phyloP scores from a whole-genome alignment of 2,113 vertebrate genomes.

The Phrynosoma blainvillii region DNA sequence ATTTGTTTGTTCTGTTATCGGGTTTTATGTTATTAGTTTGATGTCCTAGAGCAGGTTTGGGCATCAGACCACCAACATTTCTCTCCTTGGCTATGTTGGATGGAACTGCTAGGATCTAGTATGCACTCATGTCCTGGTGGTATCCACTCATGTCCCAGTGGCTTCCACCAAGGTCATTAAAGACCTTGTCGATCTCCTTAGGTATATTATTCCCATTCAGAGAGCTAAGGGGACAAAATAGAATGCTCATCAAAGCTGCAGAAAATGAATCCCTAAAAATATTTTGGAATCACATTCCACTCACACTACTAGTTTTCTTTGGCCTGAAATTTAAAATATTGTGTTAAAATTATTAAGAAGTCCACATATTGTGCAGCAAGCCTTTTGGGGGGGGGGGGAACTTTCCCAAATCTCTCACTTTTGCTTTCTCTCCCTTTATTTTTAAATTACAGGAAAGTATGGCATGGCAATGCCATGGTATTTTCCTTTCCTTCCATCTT shows the following conservation, averaged over 20 bases:
- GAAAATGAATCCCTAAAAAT: neutral
- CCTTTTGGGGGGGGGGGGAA: neutral
- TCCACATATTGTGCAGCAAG: neutral
- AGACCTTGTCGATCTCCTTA: neutral
- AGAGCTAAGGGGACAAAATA: neutral
- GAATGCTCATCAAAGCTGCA: neutral
- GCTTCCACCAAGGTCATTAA: too few relatives aligned
- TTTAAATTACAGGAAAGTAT: slow-evolving; percentile 83
- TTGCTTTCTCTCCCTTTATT: slow-evolving; percentile 14
- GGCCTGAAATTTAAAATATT: neutral
- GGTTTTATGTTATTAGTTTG: neutral
- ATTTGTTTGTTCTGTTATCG: neutral
- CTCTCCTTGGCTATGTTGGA: too few relatives aligned
- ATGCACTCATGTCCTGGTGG: too few relatives aligned
- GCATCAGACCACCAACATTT: too few relatives aligned
- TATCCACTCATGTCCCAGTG: too few relatives aligned
- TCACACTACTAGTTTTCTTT: neutral
- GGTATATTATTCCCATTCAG: too few relatives aligned
- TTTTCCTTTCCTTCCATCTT: slow-evolving; percentile 91
- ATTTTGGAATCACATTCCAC: neutral
- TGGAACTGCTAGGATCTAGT: too few relatives aligned
- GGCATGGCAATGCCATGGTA: slow-evolving; percentile 92
- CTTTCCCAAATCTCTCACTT: neutral
- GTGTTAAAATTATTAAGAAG: neutral
- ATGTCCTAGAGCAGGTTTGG: too few relatives aligned